Conservation (phyloP, 2,797 vertebrate species). For the Sebastes goodei region DNA sequence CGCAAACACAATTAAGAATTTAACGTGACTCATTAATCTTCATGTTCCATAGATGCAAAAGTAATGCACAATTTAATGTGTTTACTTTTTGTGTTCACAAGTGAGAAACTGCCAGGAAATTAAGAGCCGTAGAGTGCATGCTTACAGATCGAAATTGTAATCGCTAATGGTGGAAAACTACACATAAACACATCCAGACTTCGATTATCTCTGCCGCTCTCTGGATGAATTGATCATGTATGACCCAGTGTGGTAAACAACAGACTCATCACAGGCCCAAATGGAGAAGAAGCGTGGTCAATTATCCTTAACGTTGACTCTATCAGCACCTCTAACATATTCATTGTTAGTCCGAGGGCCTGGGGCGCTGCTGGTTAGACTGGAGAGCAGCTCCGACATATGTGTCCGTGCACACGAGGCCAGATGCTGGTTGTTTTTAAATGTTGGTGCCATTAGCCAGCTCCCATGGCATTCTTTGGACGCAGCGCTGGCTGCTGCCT, state of each 20-base stretch:
- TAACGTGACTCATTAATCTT: slow-evolving; percentile 16
- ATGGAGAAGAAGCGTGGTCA: slow-evolving; percentile 33
- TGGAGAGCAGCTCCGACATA: slow-evolving; percentile 59
- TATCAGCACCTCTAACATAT: slow-evolving; percentile 59
- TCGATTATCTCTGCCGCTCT: slow-evolving; percentile 18
- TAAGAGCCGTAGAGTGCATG: not conserved
- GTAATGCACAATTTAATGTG: slow-evolving; percentile 9
- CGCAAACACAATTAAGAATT: slow-evolving; percentile 28
- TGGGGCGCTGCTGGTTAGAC: slow-evolving; percentile 48
- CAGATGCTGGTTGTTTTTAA: slow-evolving; percentile 75
- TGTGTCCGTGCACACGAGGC: slow-evolving; percentile 62
- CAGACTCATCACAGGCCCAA: slow-evolving; percentile 43
- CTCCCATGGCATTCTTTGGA: slow-evolving; percentile 69
- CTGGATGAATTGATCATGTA: slow-evolving; percentile 39
- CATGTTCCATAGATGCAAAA: slow-evolving; percentile 22
- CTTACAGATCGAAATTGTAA: slow-evolving; percentile 31
- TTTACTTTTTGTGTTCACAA: slow-evolving; percentile 9
- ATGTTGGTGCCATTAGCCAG: slow-evolving; percentile 71
- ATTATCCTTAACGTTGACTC: slow-evolving; percentile 56
- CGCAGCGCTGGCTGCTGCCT: slow-evolving; percentile 60
- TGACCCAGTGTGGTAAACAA: slow-evolving; percentile 31
- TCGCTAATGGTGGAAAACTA: slow-evolving; percentile 41
- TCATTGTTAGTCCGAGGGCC: slow-evolving; percentile 62
- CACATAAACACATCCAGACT: slow-evolving; percentile 52
- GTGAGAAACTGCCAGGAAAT: not conserved